Percentiles rank a stretch among this genome's conserved stretches.
Evolutionary conservation across 2,797 vertebrate genomes (phyloP).

Genomic region (Scyliorhinus canicula): DNA sequence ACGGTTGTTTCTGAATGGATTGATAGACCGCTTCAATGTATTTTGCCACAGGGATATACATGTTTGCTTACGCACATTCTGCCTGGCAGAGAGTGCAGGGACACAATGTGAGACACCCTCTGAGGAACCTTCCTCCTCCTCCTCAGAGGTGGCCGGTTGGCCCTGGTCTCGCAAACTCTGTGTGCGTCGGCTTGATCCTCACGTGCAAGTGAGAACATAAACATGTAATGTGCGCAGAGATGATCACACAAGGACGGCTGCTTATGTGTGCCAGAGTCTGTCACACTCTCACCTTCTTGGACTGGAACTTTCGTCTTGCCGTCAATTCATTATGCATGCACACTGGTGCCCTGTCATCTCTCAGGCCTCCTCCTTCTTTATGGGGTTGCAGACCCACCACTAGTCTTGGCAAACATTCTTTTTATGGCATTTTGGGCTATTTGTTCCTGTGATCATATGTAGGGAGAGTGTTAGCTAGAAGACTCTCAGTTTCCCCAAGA

Average conservation of each 20-base stretch:
- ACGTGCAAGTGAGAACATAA: background rate
- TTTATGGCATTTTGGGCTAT: too few species aligned
- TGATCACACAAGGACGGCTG: too few species aligned
- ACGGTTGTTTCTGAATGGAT: background rate
- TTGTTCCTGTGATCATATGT: too few species aligned
- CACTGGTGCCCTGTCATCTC: background rate
- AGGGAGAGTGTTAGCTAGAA: too few species aligned
- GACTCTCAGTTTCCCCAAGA: too few species aligned
- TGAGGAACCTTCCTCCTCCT: background rate
- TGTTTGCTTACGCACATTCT: background rate
- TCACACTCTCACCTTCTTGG: background rate
- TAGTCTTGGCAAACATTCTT: too few species aligned
- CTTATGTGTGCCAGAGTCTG: too few species aligned
- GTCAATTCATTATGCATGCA: background rate
- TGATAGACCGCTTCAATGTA: background rate
- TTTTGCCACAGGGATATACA: background rate
- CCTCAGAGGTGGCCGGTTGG: too few species aligned
- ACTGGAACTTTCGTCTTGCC: background rate
- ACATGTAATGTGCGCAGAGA: background rate
- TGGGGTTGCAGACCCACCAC: too few species aligned
- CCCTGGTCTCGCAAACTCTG: background rate
- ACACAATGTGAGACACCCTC: background rate
- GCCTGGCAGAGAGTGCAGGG: background rate
- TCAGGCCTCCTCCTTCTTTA: background rate
- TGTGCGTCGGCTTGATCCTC: background rate